Evolutionary conservation across 2,888 invertebrate genomes (phyloP).

Genomic region (Mythimna impura): DNA sequence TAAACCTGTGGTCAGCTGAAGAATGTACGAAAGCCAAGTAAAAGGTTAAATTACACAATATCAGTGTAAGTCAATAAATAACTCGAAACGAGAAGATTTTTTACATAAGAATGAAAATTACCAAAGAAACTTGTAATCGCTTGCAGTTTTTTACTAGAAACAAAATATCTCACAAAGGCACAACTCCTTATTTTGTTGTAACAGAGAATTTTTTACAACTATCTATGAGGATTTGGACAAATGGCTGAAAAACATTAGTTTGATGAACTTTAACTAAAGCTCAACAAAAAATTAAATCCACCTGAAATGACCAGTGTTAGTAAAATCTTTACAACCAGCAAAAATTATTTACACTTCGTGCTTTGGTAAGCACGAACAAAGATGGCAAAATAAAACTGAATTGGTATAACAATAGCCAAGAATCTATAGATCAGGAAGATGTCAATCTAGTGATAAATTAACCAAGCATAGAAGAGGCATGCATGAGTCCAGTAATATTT

Average conservation of each 20-base stretch:
- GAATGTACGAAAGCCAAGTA: conserved; percentile 31
- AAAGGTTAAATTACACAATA: conserved; percentile 52
- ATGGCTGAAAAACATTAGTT: neutral
- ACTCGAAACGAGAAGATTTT: conserved; percentile 35
- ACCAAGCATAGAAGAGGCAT: neutral
- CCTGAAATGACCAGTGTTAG: too few relatives aligned
- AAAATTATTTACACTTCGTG: neutral
- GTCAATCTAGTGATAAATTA: neutral
- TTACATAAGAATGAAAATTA: conserved; percentile 45
- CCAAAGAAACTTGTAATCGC: neutral
- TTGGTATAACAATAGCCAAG: neutral
- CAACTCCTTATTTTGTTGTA: neutral
- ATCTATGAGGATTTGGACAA: neutral
- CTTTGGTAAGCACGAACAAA: neutral
- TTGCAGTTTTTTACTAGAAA: neutral
- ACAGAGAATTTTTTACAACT: neutral
- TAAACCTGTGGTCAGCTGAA: conserved; percentile 11
- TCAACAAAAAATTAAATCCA: neutral
- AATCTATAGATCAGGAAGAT: neutral
- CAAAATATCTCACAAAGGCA: neutral
- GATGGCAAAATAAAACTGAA: neutral
- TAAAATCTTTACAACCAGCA: too few relatives aligned
- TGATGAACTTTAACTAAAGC: neutral
- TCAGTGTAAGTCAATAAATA: conserved; percentile 46
- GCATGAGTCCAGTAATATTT: neutral